Percentiles rank a stretch among this genome's conserved stretches.
Evolutionary conservation across 2,113 vertebrate genomes (phyloP).

Genomic region (Montifringilla adamsi): DNA sequence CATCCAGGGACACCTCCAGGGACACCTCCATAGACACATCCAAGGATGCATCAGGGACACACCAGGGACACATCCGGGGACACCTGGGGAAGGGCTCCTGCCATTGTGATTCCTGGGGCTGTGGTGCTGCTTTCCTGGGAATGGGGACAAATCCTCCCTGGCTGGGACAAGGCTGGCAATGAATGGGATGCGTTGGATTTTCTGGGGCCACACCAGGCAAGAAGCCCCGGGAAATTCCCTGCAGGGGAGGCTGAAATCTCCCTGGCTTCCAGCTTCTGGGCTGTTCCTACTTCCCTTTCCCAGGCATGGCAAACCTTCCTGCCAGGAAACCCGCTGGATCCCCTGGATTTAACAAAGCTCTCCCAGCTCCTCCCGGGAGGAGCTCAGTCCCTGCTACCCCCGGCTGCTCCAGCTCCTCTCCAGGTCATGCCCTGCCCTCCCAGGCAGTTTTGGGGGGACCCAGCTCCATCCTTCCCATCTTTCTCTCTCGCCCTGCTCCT

Average conservation of each 20-base stretch:
- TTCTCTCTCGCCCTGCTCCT: background rate
- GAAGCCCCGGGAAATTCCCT: background rate
- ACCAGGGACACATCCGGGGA: background rate
- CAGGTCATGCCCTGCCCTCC: background rate
- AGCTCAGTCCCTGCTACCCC: background rate
- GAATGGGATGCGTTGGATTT: background rate
- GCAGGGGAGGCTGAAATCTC: background rate
- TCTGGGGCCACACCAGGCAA: background rate
- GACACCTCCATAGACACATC: background rate
- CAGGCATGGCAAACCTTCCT: background rate
- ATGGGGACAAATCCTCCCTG: background rate
- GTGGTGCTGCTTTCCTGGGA: background rate
- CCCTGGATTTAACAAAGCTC: accelerated
- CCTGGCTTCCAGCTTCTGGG: background rate
- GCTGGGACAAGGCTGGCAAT: background rate
- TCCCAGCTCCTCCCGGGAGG: background rate
- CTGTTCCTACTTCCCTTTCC: no score
- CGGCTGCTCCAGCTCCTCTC: background rate
- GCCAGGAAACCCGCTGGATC: accelerated
- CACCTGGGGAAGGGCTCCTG: background rate
- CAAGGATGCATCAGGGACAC: background rate
- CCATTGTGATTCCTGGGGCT: background rate
- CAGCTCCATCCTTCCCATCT: background rate
- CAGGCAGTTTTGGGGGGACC: background rate
- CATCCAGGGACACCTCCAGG: background rate